These are phyloP conservation scores for Carollia perspicillata DNA, from an alignment of 2,113 vertebrate genomes.

Conservation along the genomic window DNA sequence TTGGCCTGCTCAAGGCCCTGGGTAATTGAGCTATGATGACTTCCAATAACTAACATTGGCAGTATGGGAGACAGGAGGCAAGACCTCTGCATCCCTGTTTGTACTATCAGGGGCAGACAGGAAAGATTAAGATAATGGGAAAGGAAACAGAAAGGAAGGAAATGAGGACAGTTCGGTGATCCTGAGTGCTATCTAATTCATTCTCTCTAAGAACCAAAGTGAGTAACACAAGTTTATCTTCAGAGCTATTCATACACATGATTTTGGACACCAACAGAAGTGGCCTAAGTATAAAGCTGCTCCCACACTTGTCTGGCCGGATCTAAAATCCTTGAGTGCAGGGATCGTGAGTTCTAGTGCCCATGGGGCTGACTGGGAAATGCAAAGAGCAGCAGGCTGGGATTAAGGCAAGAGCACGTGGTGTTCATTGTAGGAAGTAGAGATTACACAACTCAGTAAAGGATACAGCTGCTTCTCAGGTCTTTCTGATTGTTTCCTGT, in stretches of 20 bases:
- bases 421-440: not conserved
- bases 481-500: not conserved
- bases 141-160: not conserved
- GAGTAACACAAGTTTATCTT: not conserved
- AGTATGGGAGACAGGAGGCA: not conserved
- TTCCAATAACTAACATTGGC: not conserved
- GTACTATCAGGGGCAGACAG: not conserved
- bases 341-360: not conserved
- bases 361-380: not conserved
- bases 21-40: not conserved
- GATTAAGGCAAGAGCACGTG: not conserved
- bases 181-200: not conserved
- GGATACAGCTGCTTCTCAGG: not conserved
- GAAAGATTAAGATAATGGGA: not conserved
- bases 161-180: not conserved
- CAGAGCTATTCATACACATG: not conserved
- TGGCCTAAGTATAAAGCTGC: not conserved
- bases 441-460: not conserved
- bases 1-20: not conserved
- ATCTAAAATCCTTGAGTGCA: not conserved
- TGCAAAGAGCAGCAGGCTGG: not conserved
- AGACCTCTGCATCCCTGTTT: not conserved
- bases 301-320: not conserved
- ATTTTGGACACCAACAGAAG: slow-evolving; percentile 18
- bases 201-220: not conserved